Evolutionary conservation across 1,140 invertebrate species (phyloP), one percentile per base, ranked within the genome.

Genomic region (Sycobia sp.): DNA sequence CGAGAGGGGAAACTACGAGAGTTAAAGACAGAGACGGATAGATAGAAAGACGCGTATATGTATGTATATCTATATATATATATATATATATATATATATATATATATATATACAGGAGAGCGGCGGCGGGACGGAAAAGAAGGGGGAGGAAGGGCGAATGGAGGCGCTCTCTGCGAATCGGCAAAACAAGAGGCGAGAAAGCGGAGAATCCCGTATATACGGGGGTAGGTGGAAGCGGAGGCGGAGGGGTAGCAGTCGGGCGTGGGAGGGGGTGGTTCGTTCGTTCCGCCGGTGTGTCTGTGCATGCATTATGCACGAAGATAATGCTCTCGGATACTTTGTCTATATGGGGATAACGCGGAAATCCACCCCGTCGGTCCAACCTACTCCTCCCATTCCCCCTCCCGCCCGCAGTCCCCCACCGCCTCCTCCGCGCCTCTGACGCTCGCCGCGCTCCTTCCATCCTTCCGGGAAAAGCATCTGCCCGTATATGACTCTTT

Each of bases 231-330:
- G 58, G 32, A 59, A 66, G 67, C 55, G 63, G 66, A 60, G 68
- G 67, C 62, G 61, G 67, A 56, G 65, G 59, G 68, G 41, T 7
- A 11, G 29, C 29, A 32, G 5, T 32, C 29, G 16, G 47, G 41
- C n/a, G n/a, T 43, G 4, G 47, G 49, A 7, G 65, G 66, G 66
- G 66, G 61, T 41, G 34, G 58, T 32, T n/a, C 65, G 64, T 34
- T 61, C 65, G 66, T 63, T 27, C 65, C 51, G 53, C 54, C 43
- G 16, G 51, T 56, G 69, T 66, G 71, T 71, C 72, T 73, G 75
- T 72, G 73, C 74, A 76, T 82, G 78, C 80, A 81, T 82, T 80
- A 82, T 82, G 80, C 77, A 82, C 73, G 80, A 80, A 78, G 78
- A 82, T 82, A 81, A 82, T 82, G 75, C 78, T 78, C 76, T 73